A percentile compares a stretch with the other conserved stretches of the same genome.
phyloP scores from a whole-genome alignment of 1,140 invertebrate species.

The Philaenus spumarius region DNA sequence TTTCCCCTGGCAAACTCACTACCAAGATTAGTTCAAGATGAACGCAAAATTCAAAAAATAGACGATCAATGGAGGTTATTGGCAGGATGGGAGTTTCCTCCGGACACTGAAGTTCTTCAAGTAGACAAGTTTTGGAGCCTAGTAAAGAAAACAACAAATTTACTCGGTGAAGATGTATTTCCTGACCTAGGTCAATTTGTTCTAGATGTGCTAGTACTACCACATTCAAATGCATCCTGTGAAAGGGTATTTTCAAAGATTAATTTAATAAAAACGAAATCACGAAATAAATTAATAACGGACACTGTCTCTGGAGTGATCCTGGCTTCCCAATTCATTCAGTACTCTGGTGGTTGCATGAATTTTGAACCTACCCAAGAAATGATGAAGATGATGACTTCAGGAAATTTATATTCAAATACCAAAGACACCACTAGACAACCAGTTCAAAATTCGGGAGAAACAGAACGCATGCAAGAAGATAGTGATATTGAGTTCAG shows the following conservation, averaged over 20 bases:
- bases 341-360: neutral
- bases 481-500: no score
- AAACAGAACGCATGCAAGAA: no score
- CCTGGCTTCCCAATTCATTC: neutral
- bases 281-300: constrained; percentile 14
- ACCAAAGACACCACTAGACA: no score
- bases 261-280: constrained; percentile 22
- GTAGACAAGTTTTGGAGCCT: neutral
- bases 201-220: no score
- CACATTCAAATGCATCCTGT: no score
- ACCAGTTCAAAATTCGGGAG: no score
- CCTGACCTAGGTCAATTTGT: constrained; percentile 8
- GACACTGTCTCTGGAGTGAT: constrained; percentile 12
- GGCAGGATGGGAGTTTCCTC: neutral
- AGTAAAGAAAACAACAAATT: neutral
- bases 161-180: neutral
- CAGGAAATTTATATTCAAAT: neutral
- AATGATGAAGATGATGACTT: neutral
- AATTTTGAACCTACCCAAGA: neutral
- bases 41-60: neutral
- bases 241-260: constrained; percentile 21
- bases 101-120: neutral
- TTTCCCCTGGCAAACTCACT: no score
- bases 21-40: neutral
- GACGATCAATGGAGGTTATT: constrained; percentile 1